Conservation (phyloP, 2,113 vertebrate species). For the Entelurus aequoreus region DNA sequence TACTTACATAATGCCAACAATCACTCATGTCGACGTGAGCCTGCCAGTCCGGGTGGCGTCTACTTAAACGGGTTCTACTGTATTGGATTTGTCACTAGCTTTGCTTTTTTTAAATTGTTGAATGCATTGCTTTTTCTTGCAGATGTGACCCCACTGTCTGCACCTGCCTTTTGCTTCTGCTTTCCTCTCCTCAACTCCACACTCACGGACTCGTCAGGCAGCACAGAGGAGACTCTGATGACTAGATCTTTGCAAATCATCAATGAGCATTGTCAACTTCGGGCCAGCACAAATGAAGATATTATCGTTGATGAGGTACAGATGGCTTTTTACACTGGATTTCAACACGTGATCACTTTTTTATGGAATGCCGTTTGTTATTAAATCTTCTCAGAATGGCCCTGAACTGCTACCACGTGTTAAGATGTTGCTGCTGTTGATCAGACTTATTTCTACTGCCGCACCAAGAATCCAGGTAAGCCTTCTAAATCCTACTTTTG, state of each 20-base stretch:
- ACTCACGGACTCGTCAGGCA: constrained; percentile 77
- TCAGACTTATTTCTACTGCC: constrained; percentile 80
- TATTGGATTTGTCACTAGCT: neutral
- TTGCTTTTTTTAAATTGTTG: neutral
- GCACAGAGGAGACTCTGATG: constrained; percentile 78
- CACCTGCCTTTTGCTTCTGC: constrained; percentile 80
- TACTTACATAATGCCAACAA: neutral
- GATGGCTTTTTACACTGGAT: neutral
- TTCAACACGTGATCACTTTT: neutral
- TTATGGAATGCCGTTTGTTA: neutral
- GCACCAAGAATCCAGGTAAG: constrained; percentile 87
- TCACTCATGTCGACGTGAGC: too few species aligned
- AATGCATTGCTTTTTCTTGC: neutral
- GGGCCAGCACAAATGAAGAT: constrained; percentile 62
- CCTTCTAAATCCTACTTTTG: neutral
- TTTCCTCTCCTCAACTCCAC: constrained; percentile 89
- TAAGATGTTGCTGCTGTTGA: constrained; percentile 87
- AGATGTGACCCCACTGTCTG: constrained; percentile 61
- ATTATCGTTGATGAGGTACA: constrained; percentile 82
- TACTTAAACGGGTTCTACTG: too few species aligned
- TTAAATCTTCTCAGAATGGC: constrained; percentile 73
- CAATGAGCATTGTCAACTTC: constrained; percentile 81
- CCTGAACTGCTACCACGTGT: constrained; percentile 91
- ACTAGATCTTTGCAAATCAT: constrained; percentile 83
- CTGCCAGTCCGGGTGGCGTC: too few species aligned